Conservation (phyloP, 2,113 vertebrate species). For the Climacteris rufus region DNA sequence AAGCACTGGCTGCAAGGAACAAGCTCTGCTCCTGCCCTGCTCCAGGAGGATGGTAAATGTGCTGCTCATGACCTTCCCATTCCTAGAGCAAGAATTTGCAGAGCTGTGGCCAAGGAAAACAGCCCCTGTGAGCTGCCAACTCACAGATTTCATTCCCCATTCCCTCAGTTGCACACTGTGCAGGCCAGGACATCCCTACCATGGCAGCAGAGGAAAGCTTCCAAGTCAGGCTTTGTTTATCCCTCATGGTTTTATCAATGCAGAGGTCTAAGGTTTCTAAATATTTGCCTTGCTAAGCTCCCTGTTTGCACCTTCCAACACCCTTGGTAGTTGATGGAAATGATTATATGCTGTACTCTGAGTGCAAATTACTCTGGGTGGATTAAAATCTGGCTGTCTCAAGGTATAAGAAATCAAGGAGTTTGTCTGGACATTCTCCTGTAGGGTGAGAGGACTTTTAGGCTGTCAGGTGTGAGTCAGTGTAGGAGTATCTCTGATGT, state of each 20-base stretch:
- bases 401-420: background rate
- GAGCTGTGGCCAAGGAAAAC: background rate
- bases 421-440: background rate
- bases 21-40: background rate
- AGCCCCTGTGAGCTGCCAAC: background rate
- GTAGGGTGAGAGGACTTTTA: background rate
- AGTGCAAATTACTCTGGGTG: background rate
- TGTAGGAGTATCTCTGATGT: background rate
- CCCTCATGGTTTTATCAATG: background rate
- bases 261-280: background rate
- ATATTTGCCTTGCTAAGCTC: background rate
- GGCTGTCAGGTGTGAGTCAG: background rate
- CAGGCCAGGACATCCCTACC: background rate
- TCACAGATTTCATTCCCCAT: background rate
- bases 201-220: background rate
- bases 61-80: background rate
- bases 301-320: background rate
- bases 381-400: background rate
- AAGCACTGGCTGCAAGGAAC: background rate
- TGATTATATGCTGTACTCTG: background rate
- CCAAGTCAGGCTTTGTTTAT: background rate
- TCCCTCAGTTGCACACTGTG: background rate
- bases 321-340: background rate
- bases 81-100: background rate
- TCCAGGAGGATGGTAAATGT: accelerated